Percentiles rank a stretch among this genome's conserved stretches.
Evolutionary conservation across 1,140 invertebrate species (phyloP).

Genomic region (Sarcophaga peregrina): DNA sequence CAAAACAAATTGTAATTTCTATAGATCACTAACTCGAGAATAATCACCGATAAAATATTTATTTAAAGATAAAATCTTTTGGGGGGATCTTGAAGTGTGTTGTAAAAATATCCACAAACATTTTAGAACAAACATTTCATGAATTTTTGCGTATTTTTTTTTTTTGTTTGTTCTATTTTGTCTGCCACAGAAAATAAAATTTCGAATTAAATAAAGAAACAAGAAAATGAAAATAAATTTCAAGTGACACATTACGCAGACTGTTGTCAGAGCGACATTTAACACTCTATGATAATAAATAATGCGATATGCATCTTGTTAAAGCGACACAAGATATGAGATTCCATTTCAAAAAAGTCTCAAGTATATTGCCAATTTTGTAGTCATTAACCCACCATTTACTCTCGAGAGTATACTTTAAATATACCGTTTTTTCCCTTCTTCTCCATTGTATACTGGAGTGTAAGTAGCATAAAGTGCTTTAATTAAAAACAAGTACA

Average conservation of each 20-base stretch:
- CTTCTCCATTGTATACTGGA: no score
- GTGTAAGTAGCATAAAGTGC: no score
- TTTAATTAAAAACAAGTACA: no score
- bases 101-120: background rate
- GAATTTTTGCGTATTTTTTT: background rate
- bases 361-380: conserved; percentile 17
- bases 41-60: background rate
- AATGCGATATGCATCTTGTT: background rate
- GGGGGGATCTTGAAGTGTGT: background rate
- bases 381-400: background rate
- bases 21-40: background rate
- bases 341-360: background rate
- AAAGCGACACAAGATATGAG: no score
- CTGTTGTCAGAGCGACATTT: background rate
- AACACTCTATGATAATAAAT: background rate
- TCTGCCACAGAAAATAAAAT: background rate
- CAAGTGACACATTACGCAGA: background rate
- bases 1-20: no score
- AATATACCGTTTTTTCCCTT: no score
- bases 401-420: no score
- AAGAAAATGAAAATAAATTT: background rate
- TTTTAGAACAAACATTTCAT: background rate
- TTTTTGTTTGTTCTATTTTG: no score
- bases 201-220: background rate
- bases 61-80: background rate